Conservation (phyloP, 1,140 invertebrate genomes). For the Bathynomus jamesi region DNA sequence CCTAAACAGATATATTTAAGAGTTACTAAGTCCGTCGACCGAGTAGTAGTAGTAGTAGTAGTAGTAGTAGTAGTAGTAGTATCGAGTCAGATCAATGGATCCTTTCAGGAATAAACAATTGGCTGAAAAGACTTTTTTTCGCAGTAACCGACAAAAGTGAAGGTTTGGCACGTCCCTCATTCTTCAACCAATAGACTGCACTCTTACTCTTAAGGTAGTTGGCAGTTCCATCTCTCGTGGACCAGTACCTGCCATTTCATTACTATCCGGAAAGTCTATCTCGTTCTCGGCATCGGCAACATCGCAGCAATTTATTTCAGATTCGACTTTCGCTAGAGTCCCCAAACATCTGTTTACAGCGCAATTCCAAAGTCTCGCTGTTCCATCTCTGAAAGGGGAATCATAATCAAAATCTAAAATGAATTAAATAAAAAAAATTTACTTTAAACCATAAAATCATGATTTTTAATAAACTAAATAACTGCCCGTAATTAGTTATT, state of each 20-base stretch:
- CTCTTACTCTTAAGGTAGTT: slow-evolving; percentile 15
- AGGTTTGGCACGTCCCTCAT: too few species aligned
- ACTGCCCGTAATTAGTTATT: too few species aligned
- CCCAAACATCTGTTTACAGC: slow-evolving; percentile 52
- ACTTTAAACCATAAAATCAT: not conserved
- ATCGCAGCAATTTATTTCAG: slow-evolving; percentile 47
- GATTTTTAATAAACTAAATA: too few species aligned
- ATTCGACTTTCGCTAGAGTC: slow-evolving; percentile 46
- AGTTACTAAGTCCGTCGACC: too few species aligned
- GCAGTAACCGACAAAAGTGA: too few species aligned
- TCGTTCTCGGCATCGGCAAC: slow-evolving; percentile 39
- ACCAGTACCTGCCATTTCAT: slow-evolving; percentile 38
- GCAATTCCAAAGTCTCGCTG: slow-evolving; percentile 61
- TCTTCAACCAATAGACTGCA: not conserved
- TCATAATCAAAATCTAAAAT: not conserved
- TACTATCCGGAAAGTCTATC: slow-evolving; percentile 42
- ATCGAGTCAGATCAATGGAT: not conserved
- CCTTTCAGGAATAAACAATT: too few species aligned
- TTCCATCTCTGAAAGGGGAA: slow-evolving; percentile 52
- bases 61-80: too few species aligned
- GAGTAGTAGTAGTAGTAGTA: too few species aligned
- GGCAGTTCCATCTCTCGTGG: too few species aligned
- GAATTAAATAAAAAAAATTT: not conserved
- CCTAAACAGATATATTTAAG: too few species aligned
- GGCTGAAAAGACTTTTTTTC: too few species aligned